Conservation (phyloP, 2,797 vertebrate genomes). For the Xerus rutilus region DNA sequence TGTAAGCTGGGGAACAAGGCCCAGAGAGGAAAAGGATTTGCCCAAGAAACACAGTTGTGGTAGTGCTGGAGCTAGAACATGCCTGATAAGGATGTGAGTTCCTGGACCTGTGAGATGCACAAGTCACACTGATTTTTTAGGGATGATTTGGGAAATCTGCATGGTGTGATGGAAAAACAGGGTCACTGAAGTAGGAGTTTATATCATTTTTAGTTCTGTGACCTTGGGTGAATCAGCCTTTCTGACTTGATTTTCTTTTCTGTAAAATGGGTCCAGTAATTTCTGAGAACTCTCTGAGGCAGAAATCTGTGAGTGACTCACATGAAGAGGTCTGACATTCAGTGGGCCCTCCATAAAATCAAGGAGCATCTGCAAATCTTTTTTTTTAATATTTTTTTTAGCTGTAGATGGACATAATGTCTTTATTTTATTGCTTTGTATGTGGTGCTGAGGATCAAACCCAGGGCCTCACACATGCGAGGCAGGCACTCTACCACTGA, state of each 20-base stretch:
- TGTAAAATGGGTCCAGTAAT: conserved; percentile 14
- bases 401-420: no score
- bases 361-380: background rate
- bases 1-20: background rate
- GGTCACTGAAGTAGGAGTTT: conserved; percentile 28
- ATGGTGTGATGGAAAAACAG: conserved; percentile 31
- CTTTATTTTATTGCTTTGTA: no score
- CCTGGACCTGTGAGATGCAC: background rate
- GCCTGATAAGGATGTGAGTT: conserved; percentile 7
- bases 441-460: no score
- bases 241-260: conserved; percentile 57
- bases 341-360: conserved; percentile 25
- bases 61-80: background rate
- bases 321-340: background rate
- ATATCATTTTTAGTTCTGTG: conserved; percentile 31
- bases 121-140: conserved; percentile 16
- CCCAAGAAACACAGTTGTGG: background rate
- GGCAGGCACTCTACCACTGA: no score
- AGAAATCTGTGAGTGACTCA: conserved; percentile 21
- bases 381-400: no score
- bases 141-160: background rate
- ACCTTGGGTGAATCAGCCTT: conserved; percentile 9
- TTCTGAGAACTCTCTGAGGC: background rate
- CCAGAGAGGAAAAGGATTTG: conserved; percentile 10
- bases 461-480: no score